Evolutionary conservation across 2,113 vertebrate species (phyloP).

Genomic region (Sisor rabdophorus): DNA sequence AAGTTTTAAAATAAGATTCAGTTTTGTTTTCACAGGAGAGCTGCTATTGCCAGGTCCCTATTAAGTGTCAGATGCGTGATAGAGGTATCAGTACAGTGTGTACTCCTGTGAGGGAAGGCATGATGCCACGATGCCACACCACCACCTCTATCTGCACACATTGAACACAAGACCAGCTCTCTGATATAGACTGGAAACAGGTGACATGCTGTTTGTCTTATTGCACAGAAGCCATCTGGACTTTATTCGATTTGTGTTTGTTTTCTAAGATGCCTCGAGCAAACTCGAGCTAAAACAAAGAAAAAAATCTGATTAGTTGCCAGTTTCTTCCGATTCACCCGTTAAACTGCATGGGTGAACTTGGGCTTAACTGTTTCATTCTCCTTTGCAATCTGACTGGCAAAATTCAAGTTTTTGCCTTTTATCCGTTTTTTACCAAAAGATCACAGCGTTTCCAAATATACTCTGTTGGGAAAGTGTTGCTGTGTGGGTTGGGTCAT

Average conservation of each 20-base stretch:
- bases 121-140: neutral
- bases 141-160: constrained; percentile 26
- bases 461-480: constrained; percentile 21
- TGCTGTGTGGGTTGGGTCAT: constrained; percentile 34
- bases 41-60: constrained; percentile 14
- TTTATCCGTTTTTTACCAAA: constrained; percentile 30
- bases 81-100: constrained; percentile 35
- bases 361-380: neutral
- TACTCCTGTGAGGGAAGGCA: constrained; percentile 23
- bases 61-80: constrained; percentile 30
- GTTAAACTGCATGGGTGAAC: neutral
- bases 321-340: neutral
- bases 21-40: neutral
- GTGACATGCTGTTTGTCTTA: neutral
- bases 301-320: neutral
- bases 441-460: constrained; percentile 35
- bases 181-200: constrained; percentile 1
- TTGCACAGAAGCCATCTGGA: constrained; percentile 5
- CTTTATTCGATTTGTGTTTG: neutral
- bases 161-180: neutral
- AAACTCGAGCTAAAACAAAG: constrained; percentile 5
- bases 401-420: constrained; percentile 11
- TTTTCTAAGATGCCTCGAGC: neutral
- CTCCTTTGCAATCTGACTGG: constrained; percentile 6
- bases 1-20: too few relatives aligned